Base-by-base conservation (phyloP, 2,113 vertebrate species). In the Rutilus rutilus region DNA sequence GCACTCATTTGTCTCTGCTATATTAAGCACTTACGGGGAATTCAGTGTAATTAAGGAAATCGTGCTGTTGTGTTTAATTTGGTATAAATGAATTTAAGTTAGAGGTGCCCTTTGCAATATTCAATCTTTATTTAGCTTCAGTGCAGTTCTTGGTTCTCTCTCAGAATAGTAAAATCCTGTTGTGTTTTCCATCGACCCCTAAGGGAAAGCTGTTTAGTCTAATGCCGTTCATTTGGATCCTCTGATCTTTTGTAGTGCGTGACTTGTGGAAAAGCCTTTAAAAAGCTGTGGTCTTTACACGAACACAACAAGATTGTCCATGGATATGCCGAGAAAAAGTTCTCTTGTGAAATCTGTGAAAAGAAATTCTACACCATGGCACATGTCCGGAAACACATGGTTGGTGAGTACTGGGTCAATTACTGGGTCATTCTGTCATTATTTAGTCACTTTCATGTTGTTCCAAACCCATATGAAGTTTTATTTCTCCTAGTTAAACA, bases 361-460 rank as follows among this genome's bases (percentile, higher is more conserved):
- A 98, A 98, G 95, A 98, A 97, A 92, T 98, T 98, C 92, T 97
- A 98, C 93, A 98, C 97, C 69, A 98, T 98, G 98, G 98, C 98
- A 5, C 98, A 99, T 0, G 98, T 99, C 91, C 95, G 97, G 90
- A 99, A 99, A 93, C 98, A 99, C 94, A 98, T 99, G 96, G 97
- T 99, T 42, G 98, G 98, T 99, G 92, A 97, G 98, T 97, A 88
- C 78, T 25, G 79, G 3, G 30, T 86, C 77, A 78, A 60, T 33
- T 42, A 11, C 54, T 14, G 1, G 47, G 21, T 69, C 4, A 50
- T 11, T 47, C 45, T 76, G 17, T 69, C 4, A 57, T 15, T 47
- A 30, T 76, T 50, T 47, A 52, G n/a, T 50, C n/a, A 76, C 42
- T 52, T 76, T 75, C 21, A 47, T 11, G 19, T 69, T 36, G 4